Evolutionary conservation across 2,797 vertebrate species (phyloP).

Genomic region (Anguilla marmorata): DNA sequence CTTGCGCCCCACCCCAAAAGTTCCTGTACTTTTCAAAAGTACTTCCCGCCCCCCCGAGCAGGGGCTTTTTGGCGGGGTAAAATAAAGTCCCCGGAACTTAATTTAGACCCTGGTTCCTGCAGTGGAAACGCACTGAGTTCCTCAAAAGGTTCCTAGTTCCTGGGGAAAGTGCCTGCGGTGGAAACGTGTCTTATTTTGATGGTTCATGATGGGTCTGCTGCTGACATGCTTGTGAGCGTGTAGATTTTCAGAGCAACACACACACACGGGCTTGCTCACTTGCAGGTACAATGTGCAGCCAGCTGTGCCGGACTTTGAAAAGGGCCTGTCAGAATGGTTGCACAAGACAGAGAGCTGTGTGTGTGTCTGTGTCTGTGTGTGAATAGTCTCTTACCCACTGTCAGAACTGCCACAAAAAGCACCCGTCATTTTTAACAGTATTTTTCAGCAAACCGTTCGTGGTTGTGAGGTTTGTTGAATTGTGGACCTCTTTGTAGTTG

Average conservation of each 20-base stretch:
- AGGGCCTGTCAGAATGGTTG: background rate
- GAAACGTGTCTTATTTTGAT: too few relatives aligned
- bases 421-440: background rate
- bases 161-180: too few relatives aligned
- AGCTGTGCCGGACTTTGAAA: background rate
- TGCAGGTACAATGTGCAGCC: background rate
- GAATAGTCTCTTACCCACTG: background rate
- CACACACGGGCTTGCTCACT: background rate
- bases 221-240: background rate
- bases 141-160: too few relatives aligned
- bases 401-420: background rate
- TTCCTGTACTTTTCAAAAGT: too few relatives aligned
- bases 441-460: background rate
- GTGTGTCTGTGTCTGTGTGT: background rate
- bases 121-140: too few relatives aligned
- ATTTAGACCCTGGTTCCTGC: too few relatives aligned
- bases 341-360: background rate
- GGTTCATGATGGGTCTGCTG: background rate
- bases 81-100: too few relatives aligned
- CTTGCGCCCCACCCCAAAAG: too few relatives aligned
- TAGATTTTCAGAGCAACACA: background rate
- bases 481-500: background rate
- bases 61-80: too few relatives aligned
- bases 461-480: background rate
- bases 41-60: too few relatives aligned